Conservation (phyloP, 2,797 vertebrate species). For the Hippoglossus hippoglossus region DNA sequence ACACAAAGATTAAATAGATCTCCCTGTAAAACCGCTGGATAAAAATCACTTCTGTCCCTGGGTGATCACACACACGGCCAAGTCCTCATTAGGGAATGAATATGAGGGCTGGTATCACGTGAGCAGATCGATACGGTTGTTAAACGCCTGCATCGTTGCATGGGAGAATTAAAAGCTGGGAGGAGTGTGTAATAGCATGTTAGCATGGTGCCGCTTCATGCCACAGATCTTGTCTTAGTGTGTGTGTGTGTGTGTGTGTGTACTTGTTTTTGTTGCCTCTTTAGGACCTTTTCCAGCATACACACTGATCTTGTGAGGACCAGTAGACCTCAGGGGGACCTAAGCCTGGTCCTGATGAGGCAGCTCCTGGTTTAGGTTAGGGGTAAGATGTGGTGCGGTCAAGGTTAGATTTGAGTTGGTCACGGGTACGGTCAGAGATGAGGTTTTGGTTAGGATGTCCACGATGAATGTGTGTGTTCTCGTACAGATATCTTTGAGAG, state of each 20-base stretch:
- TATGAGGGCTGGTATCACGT: slow-evolving; percentile 44
- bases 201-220: slow-evolving; percentile 22
- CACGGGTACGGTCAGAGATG: too few relatives aligned
- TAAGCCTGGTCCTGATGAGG: too few relatives aligned
- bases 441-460: too few relatives aligned
- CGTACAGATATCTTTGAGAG: too few relatives aligned
- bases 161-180: slow-evolving; percentile 45
- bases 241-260: slow-evolving; percentile 17
- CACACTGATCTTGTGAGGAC: too few relatives aligned
- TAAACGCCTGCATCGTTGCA: slow-evolving; percentile 49
- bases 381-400: too few relatives aligned
- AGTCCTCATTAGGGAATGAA: slow-evolving; percentile 72
- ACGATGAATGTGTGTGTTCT: too few relatives aligned
- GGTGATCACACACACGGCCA: slow-evolving; percentile 59
- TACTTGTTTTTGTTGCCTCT: slow-evolving; percentile 6
- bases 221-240: slow-evolving; percentile 13
- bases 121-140: slow-evolving; percentile 65
- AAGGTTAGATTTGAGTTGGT: too few relatives aligned
- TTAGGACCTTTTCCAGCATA: too few relatives aligned
- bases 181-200: slow-evolving; percentile 47
- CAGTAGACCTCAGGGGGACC: too few relatives aligned
- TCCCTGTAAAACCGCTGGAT: slow-evolving; percentile 68
- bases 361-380: too few relatives aligned
- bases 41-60: slow-evolving; percentile 60
- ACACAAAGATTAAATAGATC: slow-evolving; percentile 77